Conservation (phyloP, 2,113 vertebrate species). For the Naja naja region DNA sequence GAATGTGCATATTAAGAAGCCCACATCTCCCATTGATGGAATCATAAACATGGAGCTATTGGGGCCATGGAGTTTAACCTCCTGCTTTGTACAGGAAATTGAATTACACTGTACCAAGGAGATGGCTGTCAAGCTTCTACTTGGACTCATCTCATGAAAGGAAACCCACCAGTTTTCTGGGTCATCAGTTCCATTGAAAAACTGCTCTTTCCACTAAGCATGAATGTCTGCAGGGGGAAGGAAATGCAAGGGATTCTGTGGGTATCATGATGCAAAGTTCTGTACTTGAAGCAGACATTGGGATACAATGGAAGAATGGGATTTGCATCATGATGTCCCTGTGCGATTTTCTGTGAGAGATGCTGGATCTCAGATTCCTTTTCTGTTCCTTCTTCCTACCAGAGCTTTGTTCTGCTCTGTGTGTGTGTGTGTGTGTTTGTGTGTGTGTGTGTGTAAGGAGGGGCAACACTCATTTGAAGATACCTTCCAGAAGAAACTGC, state of each 20-base stretch:
- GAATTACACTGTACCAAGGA: neutral
- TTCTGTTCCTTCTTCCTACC: neutral
- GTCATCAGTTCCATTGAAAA: neutral
- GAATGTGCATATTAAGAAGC: neutral
- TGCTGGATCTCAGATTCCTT: neutral
- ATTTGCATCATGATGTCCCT: neutral
- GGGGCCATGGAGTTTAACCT: neutral
- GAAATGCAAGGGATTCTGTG: neutral
- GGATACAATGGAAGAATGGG: neutral
- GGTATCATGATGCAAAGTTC: neutral
- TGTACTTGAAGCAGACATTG: neutral
- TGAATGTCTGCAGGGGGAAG: neutral
- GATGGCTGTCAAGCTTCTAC: neutral
- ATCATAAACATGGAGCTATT: neutral
- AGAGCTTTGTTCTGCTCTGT: neutral
- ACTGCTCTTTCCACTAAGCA: neutral
- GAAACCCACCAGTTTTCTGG: too few species aligned
- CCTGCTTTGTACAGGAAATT: neutral
- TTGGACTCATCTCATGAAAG: neutral
- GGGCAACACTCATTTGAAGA: too few species aligned
- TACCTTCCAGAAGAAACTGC: too few species aligned
- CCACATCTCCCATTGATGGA: neutral
- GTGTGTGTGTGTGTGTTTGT: too few species aligned
- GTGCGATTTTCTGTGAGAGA: neutral
- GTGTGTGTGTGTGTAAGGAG: too few species aligned